Conservation (phyloP, 2,797 vertebrate genomes). For the Danionella dracula region DNA sequence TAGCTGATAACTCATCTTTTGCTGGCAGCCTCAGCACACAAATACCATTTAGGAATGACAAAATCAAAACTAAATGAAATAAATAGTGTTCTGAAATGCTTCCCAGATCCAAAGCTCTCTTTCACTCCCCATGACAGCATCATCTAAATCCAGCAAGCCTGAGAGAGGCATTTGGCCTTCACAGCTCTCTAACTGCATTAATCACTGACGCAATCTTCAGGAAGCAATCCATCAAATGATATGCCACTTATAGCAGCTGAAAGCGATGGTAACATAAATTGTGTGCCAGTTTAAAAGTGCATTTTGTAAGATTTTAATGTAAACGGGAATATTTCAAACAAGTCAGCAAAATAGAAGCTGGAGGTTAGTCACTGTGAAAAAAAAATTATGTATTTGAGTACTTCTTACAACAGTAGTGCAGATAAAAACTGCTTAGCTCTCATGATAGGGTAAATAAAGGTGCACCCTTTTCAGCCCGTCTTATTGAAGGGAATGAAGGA, state of each 20-base stretch:
- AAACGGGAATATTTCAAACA: constrained; percentile 11
- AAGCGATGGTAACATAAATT: constrained; percentile 23
- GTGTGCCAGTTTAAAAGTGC: constrained; percentile 1
- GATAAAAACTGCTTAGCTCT: neutral
- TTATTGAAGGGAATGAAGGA: too few relatives aligned
- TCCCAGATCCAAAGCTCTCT: neutral
- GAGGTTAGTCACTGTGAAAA: neutral
- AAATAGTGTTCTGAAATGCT: constrained; percentile 13
- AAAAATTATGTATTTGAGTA: neutral
- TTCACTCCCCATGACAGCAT: neutral
- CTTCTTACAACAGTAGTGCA: neutral
- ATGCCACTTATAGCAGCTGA: constrained; percentile 21
- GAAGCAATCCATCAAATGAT: constrained; percentile 25
- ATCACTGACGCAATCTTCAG: constrained; percentile 29
- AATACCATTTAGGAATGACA: constrained; percentile 37
- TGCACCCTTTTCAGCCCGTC: too few relatives aligned
- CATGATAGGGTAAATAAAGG: neutral
- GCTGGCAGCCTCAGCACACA: constrained; percentile 23
- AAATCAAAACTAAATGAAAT: constrained; percentile 23
- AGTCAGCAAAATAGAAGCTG: constrained; percentile 12
- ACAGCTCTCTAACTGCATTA: constrained; percentile 21
- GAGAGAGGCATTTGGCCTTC: constrained; percentile 24
- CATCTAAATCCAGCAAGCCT: neutral
- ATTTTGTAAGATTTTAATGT: constrained; percentile 15
- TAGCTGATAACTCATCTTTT: neutral